Evolutionary conservation across 2,888 invertebrate genomes (phyloP), one percentile per base, ranked within the genome.

Genomic region (Ephialtes manifestator): DNA sequence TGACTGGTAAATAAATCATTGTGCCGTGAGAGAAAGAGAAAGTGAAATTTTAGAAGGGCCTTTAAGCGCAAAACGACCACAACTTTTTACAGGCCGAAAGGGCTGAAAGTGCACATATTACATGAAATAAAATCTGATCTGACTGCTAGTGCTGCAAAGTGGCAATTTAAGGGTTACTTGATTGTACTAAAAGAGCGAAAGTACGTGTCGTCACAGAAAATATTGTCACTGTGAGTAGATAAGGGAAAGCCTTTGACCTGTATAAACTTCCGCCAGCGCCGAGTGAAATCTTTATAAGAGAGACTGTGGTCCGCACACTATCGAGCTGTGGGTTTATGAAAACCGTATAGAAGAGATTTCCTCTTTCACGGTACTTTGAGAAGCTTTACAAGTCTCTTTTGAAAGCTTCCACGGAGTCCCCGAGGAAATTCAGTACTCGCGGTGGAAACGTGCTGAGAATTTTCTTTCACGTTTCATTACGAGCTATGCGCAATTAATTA

Each of bases 311-410:
- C 58, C 24, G 65, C 51, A 79, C 74, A 35, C 55, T 71, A 84
- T 84, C 76, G 71, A 71, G 71, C 75, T 75, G 39, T 65, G 67
- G 65, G 55, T 72, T 80, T 72, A 76, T 84, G 75, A 80, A 80
- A 84, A 84, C 58, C 65, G 65, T 80, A 35, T 55, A 58, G 76
- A 65, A 39, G 53, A 71, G 43, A 71, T 84, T 71, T 67, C 46
- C 76, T 58, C 67, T 53, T 43, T 53, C 46, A 46, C 24, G 67
- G 35, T 55, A 65, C 48, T 72, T 70, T 48, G 48, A 75, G 75
- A 76, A 76, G 75, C 80, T 84, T 84, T 84, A 67, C 70, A 68
- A 84, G 72, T 53, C 46, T 84, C 72, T 58, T 77, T 77, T 74
- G 77, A 68, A 81, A 77, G 65, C 72, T 53, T 43, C 13, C 2